Conservation (phyloP, 1,140 invertebrate genomes). For the Dendroctonus valens region DNA sequence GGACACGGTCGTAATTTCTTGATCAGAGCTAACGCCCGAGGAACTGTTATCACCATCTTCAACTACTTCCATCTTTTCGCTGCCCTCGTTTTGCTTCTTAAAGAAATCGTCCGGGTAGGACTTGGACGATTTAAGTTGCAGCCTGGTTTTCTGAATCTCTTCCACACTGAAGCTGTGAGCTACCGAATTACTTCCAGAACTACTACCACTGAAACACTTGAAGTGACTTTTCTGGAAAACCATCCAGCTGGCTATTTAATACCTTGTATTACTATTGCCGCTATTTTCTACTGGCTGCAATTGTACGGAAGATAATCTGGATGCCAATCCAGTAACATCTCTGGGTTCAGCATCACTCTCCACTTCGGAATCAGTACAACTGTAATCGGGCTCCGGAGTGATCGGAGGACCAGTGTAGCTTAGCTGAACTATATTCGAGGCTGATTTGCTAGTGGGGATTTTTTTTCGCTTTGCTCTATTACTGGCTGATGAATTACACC, state of each 20-base stretch:
- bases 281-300: constrained; percentile 58
- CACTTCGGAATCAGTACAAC: constrained; percentile 71
- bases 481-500: constrained; percentile 34
- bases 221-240: not conserved
- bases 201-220: constrained; percentile 59
- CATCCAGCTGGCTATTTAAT: constrained; percentile 16
- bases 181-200: constrained; percentile 70
- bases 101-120: constrained; percentile 79
- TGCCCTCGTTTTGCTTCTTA: constrained; percentile 56
- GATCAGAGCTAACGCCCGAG: constrained; percentile 82
- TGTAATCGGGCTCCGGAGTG: constrained; percentile 89
- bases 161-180: constrained; percentile 83
- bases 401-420: constrained; percentile 58
- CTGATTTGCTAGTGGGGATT: constrained; percentile 49
- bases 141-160: constrained; percentile 82
- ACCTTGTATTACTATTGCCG: constrained; percentile 68
- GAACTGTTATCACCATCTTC: constrained; percentile 86
- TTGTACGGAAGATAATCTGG: constrained; percentile 39
- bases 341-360: constrained; percentile 44
- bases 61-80: constrained; percentile 40
- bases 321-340: constrained; percentile 33
- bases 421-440: constrained; percentile 47
- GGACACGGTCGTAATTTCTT: constrained; percentile 60
- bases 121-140: constrained; percentile 78
- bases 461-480: constrained; percentile 48